Evolutionary conservation across 2,888 invertebrate species (phyloP), one percentile per base, ranked within the genome.

Genomic region (Cosmopolites sordidus): DNA sequence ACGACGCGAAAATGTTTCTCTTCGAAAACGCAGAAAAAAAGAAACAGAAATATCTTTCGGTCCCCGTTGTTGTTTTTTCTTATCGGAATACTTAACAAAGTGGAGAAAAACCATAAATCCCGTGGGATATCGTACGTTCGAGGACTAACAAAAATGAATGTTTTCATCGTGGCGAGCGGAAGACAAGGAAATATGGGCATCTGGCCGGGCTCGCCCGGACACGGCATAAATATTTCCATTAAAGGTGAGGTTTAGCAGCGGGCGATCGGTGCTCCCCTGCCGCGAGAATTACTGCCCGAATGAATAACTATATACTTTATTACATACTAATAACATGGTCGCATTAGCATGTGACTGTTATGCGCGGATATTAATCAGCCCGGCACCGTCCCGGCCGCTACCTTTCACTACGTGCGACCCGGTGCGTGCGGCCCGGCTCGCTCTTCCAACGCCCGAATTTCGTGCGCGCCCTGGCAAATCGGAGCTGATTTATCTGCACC

Each of bases 301-400:
- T 73, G 73, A 73, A 74, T 74, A 73, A 73, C 73, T 73, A 73
- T 73, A 72, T 74, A 73, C 73, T 74, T 74, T 74, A 74, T 74
- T 74, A 73, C 73, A 73, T 73, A 72, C 73, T 74, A 74, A 74
- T 74, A 74, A 73, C 72, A 72, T 68, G 70, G 65, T 66, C 69
- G 68, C 69, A 69, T 73, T 71, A 73, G 72, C 71, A 68, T 68
- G 71, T 70, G 72, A 73, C 70, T 68, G 58, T 64, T 60, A 61
- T 62, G 59, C 57, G 59, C 54, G 61, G 60, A 60, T 63, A 66
- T 67, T 66, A 67, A 69, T 69, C 68, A 66, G 63, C 60, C 58
- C 58, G 56, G 59, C 69, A 67, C 69, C 64, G 68, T 69, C 68
- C 62, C 43, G 65, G 60, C 60, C 53, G 58, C 63, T 62, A 60